These are phyloP conservation scores for Quiscalus mexicanus DNA, from an alignment of 2,113 vertebrate species.

Conservation along the genomic window DNA sequence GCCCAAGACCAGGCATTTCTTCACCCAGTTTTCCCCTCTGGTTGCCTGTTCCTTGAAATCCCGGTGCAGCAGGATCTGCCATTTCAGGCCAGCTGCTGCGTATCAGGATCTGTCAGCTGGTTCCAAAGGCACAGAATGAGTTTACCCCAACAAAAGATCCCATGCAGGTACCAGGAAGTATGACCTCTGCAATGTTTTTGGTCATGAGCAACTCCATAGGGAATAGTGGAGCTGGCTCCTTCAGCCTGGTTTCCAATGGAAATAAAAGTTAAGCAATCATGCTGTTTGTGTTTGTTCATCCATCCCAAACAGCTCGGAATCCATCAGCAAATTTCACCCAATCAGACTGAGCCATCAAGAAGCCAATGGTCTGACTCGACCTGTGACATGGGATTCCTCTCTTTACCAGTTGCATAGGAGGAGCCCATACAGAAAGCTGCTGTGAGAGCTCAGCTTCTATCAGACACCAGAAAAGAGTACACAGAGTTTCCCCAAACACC, in stretches of 20 bases:
- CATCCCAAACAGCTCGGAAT: neutral
- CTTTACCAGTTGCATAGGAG: neutral
- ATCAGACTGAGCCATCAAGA: neutral
- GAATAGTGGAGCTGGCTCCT: neutral
- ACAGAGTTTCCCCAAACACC: neutral
- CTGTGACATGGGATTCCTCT: neutral
- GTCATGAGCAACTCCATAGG: neutral
- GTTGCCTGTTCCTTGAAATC: neutral
- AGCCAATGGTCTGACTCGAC: neutral
- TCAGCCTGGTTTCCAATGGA: neutral
- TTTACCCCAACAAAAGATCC: neutral
- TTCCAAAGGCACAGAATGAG: neutral
- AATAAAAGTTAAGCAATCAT: neutral
- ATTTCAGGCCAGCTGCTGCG: neutral
- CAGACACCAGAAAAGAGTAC: neutral
- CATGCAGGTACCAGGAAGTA: neutral
- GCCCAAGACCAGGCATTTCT: neutral
- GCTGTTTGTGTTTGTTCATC: neutral
- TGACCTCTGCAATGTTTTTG: neutral
- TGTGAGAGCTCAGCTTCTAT: neutral
- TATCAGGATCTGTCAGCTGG: neutral
- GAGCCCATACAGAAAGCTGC: neutral
- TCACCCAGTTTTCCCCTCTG: neutral
- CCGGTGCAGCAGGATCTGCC: fast-evolving
- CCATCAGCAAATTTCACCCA: neutral